Conservation (phyloP, 2,113 vertebrate species). For the Columba livia region DNA sequence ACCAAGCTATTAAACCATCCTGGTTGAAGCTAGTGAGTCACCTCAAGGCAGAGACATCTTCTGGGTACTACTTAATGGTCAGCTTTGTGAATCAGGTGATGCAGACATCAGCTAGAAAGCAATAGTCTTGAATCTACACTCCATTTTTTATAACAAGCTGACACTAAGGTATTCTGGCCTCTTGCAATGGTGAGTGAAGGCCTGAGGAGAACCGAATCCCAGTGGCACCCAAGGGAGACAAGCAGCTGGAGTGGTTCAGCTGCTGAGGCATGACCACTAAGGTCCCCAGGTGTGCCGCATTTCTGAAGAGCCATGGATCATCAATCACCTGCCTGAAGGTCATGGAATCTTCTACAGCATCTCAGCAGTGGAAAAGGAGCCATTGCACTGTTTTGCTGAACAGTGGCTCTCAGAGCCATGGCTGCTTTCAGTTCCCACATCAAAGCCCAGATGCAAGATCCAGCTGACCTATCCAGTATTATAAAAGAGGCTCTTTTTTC, state of each 20-base stretch:
- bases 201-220: rapidly evolving
- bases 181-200: rapidly evolving
- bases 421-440: background rate
- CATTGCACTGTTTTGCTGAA: background rate
- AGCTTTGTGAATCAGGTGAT: background rate
- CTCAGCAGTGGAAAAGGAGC: background rate
- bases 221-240: background rate
- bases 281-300: background rate
- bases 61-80: background rate
- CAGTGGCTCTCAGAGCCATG: background rate
- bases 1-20: background rate
- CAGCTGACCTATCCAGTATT: background rate
- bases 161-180: background rate
- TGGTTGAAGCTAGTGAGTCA: background rate
- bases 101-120: background rate
- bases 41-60: background rate
- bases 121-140: background rate
- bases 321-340: background rate
- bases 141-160: background rate
- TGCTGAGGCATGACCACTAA: background rate
- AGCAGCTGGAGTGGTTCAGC: background rate
- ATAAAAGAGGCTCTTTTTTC: background rate
- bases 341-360: background rate
- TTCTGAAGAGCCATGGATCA: background rate
- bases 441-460: background rate